These are phyloP conservation scores for Vanessa tameamea DNA, from an alignment of 1,140 invertebrate species.

Conservation along the genomic window DNA sequence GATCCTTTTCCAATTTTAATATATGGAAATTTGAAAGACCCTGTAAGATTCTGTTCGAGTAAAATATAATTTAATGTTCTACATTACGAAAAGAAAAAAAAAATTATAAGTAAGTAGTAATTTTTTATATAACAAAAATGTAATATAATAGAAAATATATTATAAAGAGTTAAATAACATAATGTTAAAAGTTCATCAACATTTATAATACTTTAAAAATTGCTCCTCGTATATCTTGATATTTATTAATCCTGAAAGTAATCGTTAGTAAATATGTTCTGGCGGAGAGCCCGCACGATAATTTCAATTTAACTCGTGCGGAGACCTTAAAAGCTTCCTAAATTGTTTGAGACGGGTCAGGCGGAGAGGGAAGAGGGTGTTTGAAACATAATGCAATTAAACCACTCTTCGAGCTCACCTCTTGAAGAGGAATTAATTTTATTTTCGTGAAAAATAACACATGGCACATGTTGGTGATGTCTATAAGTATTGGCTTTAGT, in stretches of 20 bases:
- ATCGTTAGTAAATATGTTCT: constrained; percentile 29
- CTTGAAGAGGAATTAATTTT: constrained; percentile 21
- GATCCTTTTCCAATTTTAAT: too few species aligned
- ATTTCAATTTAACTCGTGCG: constrained; percentile 54
- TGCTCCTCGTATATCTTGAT: neutral
- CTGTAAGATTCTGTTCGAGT: too few species aligned
- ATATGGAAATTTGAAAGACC: too few species aligned
- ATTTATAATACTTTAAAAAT: neutral
- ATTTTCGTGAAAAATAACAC: neutral
- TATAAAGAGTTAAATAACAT: neutral
- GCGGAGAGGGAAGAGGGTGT: constrained; percentile 12
- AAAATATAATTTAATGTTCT: too few species aligned
- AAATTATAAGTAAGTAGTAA: too few species aligned
- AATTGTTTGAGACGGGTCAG: constrained; percentile 52
- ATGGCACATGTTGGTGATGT: too few species aligned
- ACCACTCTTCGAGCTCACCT: constrained; percentile 29
- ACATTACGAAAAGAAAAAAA: too few species aligned
- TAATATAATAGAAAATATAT: too few species aligned
- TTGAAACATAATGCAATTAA: constrained; percentile 41
- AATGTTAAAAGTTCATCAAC: neutral
- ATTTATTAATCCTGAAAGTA: constrained; percentile 5
- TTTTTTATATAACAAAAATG: too few species aligned
- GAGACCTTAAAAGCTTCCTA: constrained; percentile 55
- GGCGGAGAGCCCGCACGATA: constrained; percentile 25
- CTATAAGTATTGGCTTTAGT: neutral